These are phyloP conservation scores for Takifugu flavidus DNA, from an alignment of 2,113 vertebrate genomes.

Conservation along the genomic window DNA sequence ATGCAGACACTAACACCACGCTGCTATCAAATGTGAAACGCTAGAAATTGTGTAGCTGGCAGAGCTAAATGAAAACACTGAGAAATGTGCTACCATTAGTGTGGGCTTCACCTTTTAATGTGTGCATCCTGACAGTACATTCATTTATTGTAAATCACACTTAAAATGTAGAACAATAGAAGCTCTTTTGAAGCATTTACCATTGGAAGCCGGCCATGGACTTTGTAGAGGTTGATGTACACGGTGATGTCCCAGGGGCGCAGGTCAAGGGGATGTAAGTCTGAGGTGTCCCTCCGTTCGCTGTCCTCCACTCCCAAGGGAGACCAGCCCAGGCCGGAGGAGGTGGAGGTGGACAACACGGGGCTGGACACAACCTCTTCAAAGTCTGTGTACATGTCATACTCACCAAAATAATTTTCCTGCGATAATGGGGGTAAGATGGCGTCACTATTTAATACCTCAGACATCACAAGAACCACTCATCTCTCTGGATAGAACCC, in stretches of 20 bases:
- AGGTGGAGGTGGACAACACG: constrained; percentile 86
- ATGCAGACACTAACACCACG: constrained; percentile 3
- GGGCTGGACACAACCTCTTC: constrained; percentile 90
- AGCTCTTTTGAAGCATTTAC: constrained; percentile 57
- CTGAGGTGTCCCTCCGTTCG: constrained; percentile 73
- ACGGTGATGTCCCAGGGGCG: constrained; percentile 98
- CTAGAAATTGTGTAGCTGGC: background rate
- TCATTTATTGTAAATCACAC: no score
- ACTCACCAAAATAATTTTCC: constrained; percentile 99
- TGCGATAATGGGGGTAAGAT: constrained; percentile 38
- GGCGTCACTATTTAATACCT: background rate
- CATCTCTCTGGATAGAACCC: background rate
- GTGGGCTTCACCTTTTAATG: no score
- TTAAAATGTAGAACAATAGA: no score
- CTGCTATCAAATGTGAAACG: background rate
- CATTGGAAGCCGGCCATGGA: constrained; percentile 90
- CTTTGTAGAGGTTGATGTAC: constrained; percentile 92
- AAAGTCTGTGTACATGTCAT: constrained; percentile 98
- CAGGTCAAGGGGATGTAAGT: constrained; percentile 82
- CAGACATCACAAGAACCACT: background rate
- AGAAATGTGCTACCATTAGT: no score
- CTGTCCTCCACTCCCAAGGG: constrained; percentile 85
- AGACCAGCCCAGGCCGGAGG: constrained; percentile 91
- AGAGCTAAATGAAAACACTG: background rate
- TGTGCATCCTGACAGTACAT: no score